Base-by-base conservation (phyloP, 2,113 vertebrate species). In the Mixornis gularis region DNA sequence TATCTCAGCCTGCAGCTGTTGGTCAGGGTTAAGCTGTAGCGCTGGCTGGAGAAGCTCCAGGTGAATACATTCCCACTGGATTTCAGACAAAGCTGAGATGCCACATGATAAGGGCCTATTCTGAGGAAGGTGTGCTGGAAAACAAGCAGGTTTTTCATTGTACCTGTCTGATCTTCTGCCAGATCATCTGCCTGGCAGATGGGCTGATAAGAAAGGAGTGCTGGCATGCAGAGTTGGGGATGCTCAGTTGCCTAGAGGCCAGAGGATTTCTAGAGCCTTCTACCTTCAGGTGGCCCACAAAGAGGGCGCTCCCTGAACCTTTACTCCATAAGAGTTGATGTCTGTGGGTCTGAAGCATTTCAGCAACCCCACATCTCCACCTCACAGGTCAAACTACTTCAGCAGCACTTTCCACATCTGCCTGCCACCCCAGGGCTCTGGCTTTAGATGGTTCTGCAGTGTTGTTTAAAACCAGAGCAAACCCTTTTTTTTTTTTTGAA, bases 121-220 rank as follows among this genome's bases (percentile, higher is more conserved):
- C 29, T 79, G 59, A 58, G 74, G 34, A 82, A 83, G 46, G 55
- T 80, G 24, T 65, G 29, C 41, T 85, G 22, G 55, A 69, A 76
- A 82, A 62, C 27, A 73, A 77, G 41, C 17, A 76, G 51, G 38
- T 91, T 94, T 92, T 73, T 70, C 40, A 55, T 27, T 79, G 30
- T 70, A 79, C 38, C 63, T 83, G 38, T 83, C 51, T 93, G 87
- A 94, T 89, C 85, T 84, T 53, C 77, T 82, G 87, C 79, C 90
- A 92, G 51, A 14, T 79, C 63, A n/a, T 69, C 74, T 91, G 59
- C 55, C 66, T 85, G n/a, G 36, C 87, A 89, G 60, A 43, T 90
- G 71, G 41, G 24, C 43, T 41, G 79, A 63, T 53, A 51, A 46
- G 53, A 73, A 34, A 69, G 41, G 29, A 90, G 21, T 17, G 34